Percentiles rank a stretch among this genome's conserved stretches.
Evolutionary conservation across 2,113 vertebrate species (phyloP).

Genomic region (Sapajus apella): DNA sequence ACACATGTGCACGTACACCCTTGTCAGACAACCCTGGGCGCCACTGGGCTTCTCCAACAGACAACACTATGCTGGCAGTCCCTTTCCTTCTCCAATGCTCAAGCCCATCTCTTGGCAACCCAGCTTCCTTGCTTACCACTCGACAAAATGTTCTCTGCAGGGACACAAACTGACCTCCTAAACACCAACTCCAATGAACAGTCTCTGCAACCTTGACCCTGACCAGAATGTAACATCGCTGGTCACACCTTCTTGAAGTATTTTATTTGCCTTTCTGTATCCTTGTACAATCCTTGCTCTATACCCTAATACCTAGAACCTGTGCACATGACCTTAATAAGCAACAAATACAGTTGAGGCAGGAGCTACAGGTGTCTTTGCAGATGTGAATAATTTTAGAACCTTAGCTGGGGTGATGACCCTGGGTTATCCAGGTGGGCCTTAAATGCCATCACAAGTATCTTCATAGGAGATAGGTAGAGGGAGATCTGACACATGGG

Average conservation of each 20-base stretch:
- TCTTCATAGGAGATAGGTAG: not conserved
- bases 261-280: not conserved
- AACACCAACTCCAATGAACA: not conserved
- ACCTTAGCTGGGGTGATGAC: not conserved
- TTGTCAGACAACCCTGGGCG: not conserved
- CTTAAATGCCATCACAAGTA: not conserved
- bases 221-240: too few relatives aligned
- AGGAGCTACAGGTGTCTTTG: not conserved
- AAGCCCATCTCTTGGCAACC: not conserved
- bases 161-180: not conserved
- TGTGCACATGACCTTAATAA: not conserved
- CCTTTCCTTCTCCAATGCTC: not conserved
- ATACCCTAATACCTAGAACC: not conserved
- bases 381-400: not conserved
- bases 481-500: not conserved
- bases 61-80: not conserved
- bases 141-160: not conserved
- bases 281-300: not conserved
- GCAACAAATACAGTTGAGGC: not conserved
- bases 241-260: not conserved
- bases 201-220: not conserved
- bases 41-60: not conserved
- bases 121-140: not conserved
- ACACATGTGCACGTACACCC: not conserved
- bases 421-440: not conserved